Conservation (phyloP, 2,888 invertebrate genomes). For the Chalcosyrphus nemorum region DNA sequence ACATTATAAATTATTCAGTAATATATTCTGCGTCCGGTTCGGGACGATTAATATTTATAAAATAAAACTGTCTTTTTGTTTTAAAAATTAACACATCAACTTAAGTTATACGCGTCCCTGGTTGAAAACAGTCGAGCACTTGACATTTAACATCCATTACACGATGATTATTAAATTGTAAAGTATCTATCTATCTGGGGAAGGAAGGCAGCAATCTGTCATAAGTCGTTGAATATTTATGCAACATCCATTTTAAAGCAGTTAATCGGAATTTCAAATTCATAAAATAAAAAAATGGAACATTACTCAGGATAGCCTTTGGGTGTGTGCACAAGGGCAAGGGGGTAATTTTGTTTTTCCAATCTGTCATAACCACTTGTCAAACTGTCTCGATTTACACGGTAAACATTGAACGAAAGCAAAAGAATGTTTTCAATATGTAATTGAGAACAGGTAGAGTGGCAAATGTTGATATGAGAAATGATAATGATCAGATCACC, state of each 20-base stretch:
- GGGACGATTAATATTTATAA: constrained; percentile 1
- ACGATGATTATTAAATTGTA: constrained; percentile 1
- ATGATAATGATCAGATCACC: constrained; percentile 3
- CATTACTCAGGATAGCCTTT: neutral
- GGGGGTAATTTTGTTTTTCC: too few species aligned
- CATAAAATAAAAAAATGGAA: neutral
- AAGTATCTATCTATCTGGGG: neutral
- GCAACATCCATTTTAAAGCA: neutral
- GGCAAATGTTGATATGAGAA: neutral
- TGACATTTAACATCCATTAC: constrained; percentile 20
- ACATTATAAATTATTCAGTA: constrained; percentile 9
- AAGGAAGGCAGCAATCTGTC: neutral
- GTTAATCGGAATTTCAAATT: constrained; percentile 7
- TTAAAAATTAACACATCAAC: constrained; percentile 20
- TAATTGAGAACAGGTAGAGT: neutral
- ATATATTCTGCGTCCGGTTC: constrained; percentile 7
- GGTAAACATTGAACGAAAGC: neutral
- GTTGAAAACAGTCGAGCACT: neutral
- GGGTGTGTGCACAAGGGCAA: neutral
- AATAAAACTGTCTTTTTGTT: neutral
- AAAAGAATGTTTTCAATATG: neutral
- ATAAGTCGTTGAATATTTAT: neutral
- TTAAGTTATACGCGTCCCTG: neutral
- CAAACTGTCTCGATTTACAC: neutral
- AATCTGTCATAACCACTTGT: neutral